Base-by-base conservation (phyloP, 2,888 invertebrate species). In the Camponotus fellah region DNA sequence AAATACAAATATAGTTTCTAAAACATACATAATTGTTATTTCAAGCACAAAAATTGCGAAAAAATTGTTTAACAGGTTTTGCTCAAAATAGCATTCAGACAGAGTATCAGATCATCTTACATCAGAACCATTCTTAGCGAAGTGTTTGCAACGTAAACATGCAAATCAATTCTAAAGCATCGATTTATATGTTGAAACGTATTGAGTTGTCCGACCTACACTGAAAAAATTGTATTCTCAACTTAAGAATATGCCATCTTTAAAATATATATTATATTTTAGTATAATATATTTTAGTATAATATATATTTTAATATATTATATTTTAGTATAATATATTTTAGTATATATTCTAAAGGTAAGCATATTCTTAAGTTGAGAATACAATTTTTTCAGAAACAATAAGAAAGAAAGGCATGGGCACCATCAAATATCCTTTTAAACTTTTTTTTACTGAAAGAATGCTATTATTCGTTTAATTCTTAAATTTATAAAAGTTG, bases 401-500 rank as follows among this genome's bases (percentile, higher is more conserved):
- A 26, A 26, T 21, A 21, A 53, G 81, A 74, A 80, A 82, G 86
- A 85, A 88, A 82, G 62, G 84, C 84, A 75, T 72, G 85, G 82
- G 85, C 84, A 87, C 65, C 66, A 68, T 68, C 8, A n/a, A 8
- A 79, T 81, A n/a, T 68, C 10, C 5, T 75, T 72, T 69, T 14
- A 26, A 40, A 56, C 37, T 49, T 69, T 77, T 56, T 56, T 56
- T n/a, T 26, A 66, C 46, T 83, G 84, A 69, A 26, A 26, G 32
- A 66, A 58, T 80, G 64, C 85, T 84, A 85, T 86, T 86, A 85
- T 74, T 84, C 84, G 85, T 89, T 89, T 91, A 91, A 92, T 92
- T 91, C 89, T 88, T 90, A 88, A 53, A n/a, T 90, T 91, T 89
- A 85, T 81, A 21, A 72, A 84, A 86, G 90, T 91, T 92, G 92